Conservation (phyloP, 2,113 vertebrate genomes). For the Mesocricetus auratus region DNA sequence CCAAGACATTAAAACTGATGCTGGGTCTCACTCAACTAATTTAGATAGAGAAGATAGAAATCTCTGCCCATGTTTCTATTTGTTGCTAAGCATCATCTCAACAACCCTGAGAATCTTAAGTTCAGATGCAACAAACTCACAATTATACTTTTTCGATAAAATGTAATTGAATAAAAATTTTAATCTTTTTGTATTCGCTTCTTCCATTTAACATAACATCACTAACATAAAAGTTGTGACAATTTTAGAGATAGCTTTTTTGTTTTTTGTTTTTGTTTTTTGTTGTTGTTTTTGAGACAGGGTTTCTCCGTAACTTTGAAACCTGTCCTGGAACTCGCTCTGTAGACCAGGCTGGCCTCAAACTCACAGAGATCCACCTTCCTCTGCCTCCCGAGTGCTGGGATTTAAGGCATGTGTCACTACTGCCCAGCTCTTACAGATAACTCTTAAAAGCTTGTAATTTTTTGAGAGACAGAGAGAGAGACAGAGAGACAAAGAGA, state of each 20-base stretch:
- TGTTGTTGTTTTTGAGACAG: too few relatives aligned
- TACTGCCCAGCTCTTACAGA: neutral
- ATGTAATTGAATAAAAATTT: neutral
- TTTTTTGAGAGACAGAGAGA: too few relatives aligned
- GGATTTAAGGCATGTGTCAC: too few relatives aligned
- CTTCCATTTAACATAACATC: neutral
- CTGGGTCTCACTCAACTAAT: neutral
- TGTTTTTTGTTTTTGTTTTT: too few relatives aligned
- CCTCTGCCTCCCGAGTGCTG: too few relatives aligned
- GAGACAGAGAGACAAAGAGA: neutral
- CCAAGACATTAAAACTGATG: neutral
- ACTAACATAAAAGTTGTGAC: neutral
- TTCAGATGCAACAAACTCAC: neutral
- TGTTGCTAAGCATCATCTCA: conserved; percentile 29
- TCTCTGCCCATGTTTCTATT: neutral
- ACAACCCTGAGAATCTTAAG: conserved; percentile 19
- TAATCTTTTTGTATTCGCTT: neutral
- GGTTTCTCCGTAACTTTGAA: too few relatives aligned
- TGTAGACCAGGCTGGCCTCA: too few relatives aligned
- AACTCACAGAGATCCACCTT: too few relatives aligned
- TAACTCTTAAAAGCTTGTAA: neutral
- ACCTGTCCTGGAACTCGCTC: too few relatives aligned
- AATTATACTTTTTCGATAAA: conserved; percentile 38
- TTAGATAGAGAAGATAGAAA: neutral
- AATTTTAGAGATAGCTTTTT: neutral